Base-by-base conservation (phyloP, 2,888 invertebrate genomes). In the Tubulanus polymorphus region DNA sequence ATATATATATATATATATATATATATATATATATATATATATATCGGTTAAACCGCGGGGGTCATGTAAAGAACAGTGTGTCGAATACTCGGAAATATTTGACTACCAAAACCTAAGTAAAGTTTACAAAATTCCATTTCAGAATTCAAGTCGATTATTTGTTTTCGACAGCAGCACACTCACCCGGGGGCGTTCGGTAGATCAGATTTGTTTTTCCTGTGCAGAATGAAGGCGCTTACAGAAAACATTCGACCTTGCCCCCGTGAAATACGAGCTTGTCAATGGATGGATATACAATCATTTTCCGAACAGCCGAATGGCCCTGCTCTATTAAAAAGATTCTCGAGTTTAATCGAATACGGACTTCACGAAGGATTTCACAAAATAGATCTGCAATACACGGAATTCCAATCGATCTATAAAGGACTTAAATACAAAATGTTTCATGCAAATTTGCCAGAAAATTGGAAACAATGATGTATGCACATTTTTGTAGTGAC, bases 121-220 rank as follows among this genome's bases (percentile, higher is more conserved):
- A n/a, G n/a, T n/a, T n/a, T n/a, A n/a, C n/a, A n/a, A n/a, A n/a
- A 41, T 46, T 54, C 47, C 55, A 48, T 67, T 68, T 32, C 67
- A 76, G 75, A 75, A 55, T 76, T 73, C 59, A 57, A 62, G 28
- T 74, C 74, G 1, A 61, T 76, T 15, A 57, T 76, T 8, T 68
- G 71, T 23, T 67, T 76, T 48, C 64, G 76, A 15, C 75, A 76
- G 53, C 75, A 75, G 51, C 76, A 76, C 53, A 49, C 61, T 18
- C 70, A 72, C n/a, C 74, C 74, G 3, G 66, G 65, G 3, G 75
- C 76, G 1, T 75, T 71, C 56, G 76, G 76, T 2, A 67, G 76
- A 18, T 76, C 76, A 6, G 76, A 76, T 55, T 54, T 76, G 12
- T 76, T 70, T 61, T 61, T 75, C 28, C 63, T 76, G 3, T 76